Evolutionary conservation across 2,797 vertebrate genomes (phyloP).

Genomic region (Ctenopoma kingsleyae): DNA sequence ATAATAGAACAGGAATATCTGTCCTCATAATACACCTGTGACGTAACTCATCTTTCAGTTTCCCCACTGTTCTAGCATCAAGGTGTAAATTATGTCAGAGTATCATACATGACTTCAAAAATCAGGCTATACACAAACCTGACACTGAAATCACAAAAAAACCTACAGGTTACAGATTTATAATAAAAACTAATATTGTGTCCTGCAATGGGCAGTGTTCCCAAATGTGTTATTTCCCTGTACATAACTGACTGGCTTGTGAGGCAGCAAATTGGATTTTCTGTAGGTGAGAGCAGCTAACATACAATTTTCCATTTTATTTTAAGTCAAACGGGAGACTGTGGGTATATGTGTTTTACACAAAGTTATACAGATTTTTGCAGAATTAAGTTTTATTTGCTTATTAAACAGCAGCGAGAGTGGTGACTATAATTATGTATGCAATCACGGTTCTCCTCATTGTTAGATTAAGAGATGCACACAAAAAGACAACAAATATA

Average conservation of each 20-base stretch:
- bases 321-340: neutral
- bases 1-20: too few species aligned
- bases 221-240: neutral
- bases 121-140: neutral
- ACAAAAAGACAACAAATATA: neutral
- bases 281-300: neutral
- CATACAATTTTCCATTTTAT: neutral
- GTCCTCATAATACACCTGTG: neutral
- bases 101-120: too few species aligned
- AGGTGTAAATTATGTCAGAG: neutral
- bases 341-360: neutral
- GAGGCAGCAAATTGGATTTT: neutral
- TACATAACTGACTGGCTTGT: neutral
- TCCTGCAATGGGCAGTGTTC: neutral
- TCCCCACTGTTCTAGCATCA: neutral
- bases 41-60: neutral
- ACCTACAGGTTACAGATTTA: neutral
- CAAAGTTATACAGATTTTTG: neutral
- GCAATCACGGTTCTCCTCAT: neutral
- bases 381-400: neutral
- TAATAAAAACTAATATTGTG: neutral
- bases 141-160: neutral
- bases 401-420: neutral
- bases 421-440: neutral
- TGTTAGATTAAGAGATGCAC: neutral